Evolutionary conservation across 2,888 invertebrate species (phyloP).

Genomic region (Drosophila niveifrons): DNA sequence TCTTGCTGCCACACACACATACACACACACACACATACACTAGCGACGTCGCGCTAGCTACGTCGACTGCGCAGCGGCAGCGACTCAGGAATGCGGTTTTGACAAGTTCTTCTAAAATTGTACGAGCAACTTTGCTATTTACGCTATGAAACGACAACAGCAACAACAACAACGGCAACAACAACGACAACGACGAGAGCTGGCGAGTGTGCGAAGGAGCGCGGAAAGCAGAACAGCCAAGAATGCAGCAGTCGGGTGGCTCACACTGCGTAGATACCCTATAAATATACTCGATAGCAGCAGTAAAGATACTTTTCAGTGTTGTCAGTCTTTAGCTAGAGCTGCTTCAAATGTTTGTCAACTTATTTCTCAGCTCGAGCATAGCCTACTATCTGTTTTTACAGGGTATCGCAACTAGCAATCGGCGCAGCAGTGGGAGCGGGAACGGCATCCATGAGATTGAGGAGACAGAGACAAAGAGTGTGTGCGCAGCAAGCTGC

Average conservation of each 20-base stretch:
- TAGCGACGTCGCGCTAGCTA: slow-evolving; percentile 25
- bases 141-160: slow-evolving; percentile 79
- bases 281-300: neutral
- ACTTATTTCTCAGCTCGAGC: neutral
- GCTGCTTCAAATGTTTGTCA: neutral
- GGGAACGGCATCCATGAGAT: slow-evolving; percentile 56
- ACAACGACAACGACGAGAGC: slow-evolving; percentile 41
- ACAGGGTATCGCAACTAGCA: slow-evolving; percentile 43
- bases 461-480: slow-evolving; percentile 33
- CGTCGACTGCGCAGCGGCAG: slow-evolving; percentile 67
- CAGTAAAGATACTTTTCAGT: neutral
- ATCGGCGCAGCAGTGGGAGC: slow-evolving; percentile 50
- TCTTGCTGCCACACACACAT: slow-evolving; percentile 28
- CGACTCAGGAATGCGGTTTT: slow-evolving; percentile 83
- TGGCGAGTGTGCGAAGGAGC: slow-evolving; percentile 77
- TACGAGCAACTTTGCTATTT: slow-evolving; percentile 83
- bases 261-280: slow-evolving; percentile 39
- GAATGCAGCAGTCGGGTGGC: slow-evolving; percentile 33
- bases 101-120: slow-evolving; percentile 85
- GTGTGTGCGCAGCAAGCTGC: slow-evolving; percentile 48
- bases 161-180: slow-evolving; percentile 33
- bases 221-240: slow-evolving; percentile 79
- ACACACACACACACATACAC: slow-evolving; percentile 24
- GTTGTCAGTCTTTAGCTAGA: neutral
- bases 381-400: neutral